Conservation (phyloP, 2,888 invertebrate species). For the Drosophila recens region DNA sequence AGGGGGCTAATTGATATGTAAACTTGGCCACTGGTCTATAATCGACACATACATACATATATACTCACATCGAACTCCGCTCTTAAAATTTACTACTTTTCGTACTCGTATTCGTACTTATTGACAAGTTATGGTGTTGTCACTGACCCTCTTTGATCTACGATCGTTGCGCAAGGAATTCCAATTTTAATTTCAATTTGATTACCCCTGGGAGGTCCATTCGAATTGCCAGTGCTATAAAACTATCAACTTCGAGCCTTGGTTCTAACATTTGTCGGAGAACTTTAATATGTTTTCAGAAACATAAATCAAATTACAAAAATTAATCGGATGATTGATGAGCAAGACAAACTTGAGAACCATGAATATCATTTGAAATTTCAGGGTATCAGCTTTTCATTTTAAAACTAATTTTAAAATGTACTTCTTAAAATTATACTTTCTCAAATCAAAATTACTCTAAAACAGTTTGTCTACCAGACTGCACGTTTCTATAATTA, state of each 20-base stretch:
- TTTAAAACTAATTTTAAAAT: background rate
- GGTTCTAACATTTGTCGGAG: background rate
- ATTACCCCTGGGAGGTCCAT: slow-evolving; percentile 37
- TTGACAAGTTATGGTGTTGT: slow-evolving; percentile 28
- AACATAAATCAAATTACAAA: slow-evolving; percentile 5
- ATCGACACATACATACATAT: slow-evolving; percentile 32
- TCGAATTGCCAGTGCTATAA: background rate
- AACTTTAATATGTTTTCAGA: background rate
- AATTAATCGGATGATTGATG: slow-evolving; percentile 5
- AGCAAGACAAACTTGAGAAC: background rate
- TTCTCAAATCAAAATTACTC: background rate
- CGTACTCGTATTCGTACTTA: slow-evolving; percentile 1
- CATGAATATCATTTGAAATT: background rate
- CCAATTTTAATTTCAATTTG: slow-evolving; percentile 54
- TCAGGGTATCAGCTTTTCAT: background rate
- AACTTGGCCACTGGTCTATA: slow-evolving; percentile 48
- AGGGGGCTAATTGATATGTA: slow-evolving; percentile 70
- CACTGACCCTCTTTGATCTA: slow-evolving; percentile 57
- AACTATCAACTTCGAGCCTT: background rate
- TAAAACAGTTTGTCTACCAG: background rate
- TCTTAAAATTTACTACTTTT: slow-evolving; percentile 21
- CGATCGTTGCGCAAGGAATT: slow-evolving; percentile 50
- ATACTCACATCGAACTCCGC: background rate
- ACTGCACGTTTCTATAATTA: background rate
- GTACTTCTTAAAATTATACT: background rate